Base-by-base conservation (phyloP, 2,888 invertebrate species). In the Timema cristinae region DNA sequence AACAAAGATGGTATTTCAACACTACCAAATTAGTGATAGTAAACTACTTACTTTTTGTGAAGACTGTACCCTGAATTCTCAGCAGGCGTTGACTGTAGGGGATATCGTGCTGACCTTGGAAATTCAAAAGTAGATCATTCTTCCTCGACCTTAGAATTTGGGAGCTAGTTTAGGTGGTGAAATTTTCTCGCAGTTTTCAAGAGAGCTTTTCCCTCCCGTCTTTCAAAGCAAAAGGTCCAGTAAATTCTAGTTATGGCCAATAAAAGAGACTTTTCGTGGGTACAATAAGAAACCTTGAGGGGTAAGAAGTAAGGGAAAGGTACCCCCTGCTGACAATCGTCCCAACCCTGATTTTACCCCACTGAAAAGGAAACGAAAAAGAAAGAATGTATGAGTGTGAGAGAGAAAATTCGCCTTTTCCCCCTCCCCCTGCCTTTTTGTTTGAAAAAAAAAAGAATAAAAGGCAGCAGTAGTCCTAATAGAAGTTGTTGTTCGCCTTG, bases 401-500 rank as follows among this genome's bases (percentile, higher is more conserved):
- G 63, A 47, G 63, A 63, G 32, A 11, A 48, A 32, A 32, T 32
- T 32, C 48, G 63, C 63, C 32, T 63, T 48, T n/a, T 63, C 54
- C n/a, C 32, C 54, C 54, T 2, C 1, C 48, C 63, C 48, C 56
- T 56, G 50, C 59, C 50, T 71, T 13, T 67, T 67, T 67, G 67
- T 67, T 67, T 56, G 67, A 67, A 67, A 67, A 71, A 54, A 66
- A 71, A 54, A 67, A 71, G 59, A 59, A 67, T 32, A 54, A 56
- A 69, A 13, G 63, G 47, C 32, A 48, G 47, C 63, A 61, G 69
- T 16, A 51, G 61, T 50, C 50, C n/a, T 63, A 11, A 50, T 10
- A 63, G 68, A 50, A 51, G 52, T 13, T 66, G 66, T 48, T 70
- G 70, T 66, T 70, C 66, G 66, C 71, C 71, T 71, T 71, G 71